Percentiles rank a stretch among this genome's conserved stretches.
Evolutionary conservation across 2,797 vertebrate species (phyloP).

Genomic region (Semaprochilodus insignis): DNA sequence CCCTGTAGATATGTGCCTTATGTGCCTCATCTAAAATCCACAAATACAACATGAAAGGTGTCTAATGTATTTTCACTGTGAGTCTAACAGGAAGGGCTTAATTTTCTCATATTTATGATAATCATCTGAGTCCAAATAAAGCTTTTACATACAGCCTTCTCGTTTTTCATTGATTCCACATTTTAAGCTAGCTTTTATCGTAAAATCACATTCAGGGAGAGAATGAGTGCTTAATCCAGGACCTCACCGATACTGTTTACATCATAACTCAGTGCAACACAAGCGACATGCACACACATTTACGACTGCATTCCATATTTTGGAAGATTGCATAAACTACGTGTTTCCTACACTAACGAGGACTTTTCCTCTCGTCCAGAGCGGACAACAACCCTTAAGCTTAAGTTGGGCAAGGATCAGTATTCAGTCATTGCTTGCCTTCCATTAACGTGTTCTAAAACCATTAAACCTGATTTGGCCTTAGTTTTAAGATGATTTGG

Average conservation of each 20-base stretch:
- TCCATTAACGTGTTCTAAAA: constrained; percentile 37
- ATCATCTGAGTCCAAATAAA: constrained; percentile 48
- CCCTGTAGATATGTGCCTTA: not conserved
- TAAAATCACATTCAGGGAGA: constrained; percentile 34
- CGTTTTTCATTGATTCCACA: constrained; percentile 44
- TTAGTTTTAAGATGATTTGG: constrained; percentile 45
- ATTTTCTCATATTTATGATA: constrained; percentile 16
- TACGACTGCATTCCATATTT: not conserved
- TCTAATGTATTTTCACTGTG: not conserved
- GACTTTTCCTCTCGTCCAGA: not conserved
- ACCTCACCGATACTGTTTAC: constrained; percentile 44
- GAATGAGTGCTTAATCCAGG: constrained; percentile 17
- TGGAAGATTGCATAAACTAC: constrained; percentile 14
- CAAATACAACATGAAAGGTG: not conserved
- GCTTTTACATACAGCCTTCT: not conserved
- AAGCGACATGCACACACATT: not conserved
- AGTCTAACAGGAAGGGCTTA: not conserved
- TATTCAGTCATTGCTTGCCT: constrained; percentile 11
- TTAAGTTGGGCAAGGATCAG: constrained; percentile 9
- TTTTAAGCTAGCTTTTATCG: constrained; percentile 36
- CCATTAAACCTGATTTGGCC: constrained; percentile 53
- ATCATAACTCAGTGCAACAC: constrained; percentile 44
- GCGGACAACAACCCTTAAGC: not conserved
- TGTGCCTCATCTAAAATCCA: not conserved
- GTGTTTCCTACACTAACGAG: constrained; percentile 35